Percentiles rank a stretch among this genome's conserved stretches.
These are phyloP conservation scores for Hippocampus barbouri DNA, from an alignment of 2,113 vertebrate species.

Conservation along the genomic window DNA sequence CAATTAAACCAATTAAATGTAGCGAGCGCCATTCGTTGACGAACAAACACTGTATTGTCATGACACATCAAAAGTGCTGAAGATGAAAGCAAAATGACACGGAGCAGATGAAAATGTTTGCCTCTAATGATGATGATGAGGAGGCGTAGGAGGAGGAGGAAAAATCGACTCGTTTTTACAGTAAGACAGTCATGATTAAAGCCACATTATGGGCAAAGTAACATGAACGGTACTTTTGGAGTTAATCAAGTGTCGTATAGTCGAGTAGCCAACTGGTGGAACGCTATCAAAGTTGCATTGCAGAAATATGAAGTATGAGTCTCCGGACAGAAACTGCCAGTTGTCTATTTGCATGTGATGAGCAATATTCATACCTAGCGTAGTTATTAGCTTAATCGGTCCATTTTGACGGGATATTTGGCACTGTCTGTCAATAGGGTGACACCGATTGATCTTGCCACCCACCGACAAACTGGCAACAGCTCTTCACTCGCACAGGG, in stretches of 20 bases:
- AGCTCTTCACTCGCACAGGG: constrained; percentile 48
- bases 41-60: constrained; percentile 3
- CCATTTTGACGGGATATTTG: too few relatives aligned
- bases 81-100: constrained; percentile 12
- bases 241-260: too few relatives aligned
- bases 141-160: too few relatives aligned
- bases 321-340: too few relatives aligned
- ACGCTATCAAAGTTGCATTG: too few relatives aligned
- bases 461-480: constrained; percentile 59
- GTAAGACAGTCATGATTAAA: neutral
- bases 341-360: too few relatives aligned
- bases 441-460: constrained; percentile 39
- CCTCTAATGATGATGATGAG: neutral
- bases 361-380: too few relatives aligned
- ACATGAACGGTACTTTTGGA: too few relatives aligned
- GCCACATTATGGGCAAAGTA: neutral
- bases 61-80: constrained; percentile 22
- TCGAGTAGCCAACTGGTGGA: too few relatives aligned
- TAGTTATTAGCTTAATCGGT: too few relatives aligned
- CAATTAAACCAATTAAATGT: constrained; percentile 26
- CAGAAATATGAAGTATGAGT: too few relatives aligned
- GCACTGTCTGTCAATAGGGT: too few relatives aligned
- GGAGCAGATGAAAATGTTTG: neutral
- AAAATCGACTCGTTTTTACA: neutral
- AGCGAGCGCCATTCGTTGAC: constrained; percentile 20